These are phyloP conservation scores for Poecilia gillii DNA, from an alignment of 2,797 vertebrate genomes.

Conservation along the genomic window DNA sequence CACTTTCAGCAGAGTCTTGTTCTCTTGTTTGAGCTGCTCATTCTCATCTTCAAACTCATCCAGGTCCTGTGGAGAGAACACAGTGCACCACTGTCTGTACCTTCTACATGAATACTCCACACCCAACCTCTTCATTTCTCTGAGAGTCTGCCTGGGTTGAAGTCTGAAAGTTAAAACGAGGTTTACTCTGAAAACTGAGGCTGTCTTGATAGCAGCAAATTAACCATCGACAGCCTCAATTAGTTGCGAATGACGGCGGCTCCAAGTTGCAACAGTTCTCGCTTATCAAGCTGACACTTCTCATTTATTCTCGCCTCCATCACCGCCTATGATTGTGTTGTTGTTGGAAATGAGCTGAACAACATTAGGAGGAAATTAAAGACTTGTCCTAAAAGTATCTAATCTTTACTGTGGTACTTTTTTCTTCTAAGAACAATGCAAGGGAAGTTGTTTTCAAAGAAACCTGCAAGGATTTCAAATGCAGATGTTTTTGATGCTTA, in stretches of 20 bases:
- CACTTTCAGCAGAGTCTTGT: constrained; percentile 99
- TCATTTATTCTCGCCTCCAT: constrained; percentile 59
- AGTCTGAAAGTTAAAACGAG: constrained; percentile 31
- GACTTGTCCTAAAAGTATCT: constrained; percentile 7
- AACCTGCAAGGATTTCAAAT: not conserved
- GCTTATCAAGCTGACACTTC: constrained; percentile 63
- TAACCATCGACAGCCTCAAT: constrained; percentile 70
- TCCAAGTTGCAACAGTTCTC: constrained; percentile 20
- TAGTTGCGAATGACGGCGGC: constrained; percentile 64
- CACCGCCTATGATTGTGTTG: constrained; percentile 25
- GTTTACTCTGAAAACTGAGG: constrained; percentile 20
- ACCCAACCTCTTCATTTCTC: not conserved
- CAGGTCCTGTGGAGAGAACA: constrained; percentile 86
- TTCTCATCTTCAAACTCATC: constrained; percentile 99
- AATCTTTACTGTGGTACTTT: not conserved
- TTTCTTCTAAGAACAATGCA: not conserved
- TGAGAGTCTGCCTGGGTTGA: not conserved
- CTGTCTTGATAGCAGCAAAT: constrained; percentile 66
- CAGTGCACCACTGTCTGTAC: constrained; percentile 11
- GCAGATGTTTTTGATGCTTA: not conserved
- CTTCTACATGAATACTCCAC: constrained; percentile 29
- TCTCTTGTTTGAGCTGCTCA: constrained; percentile 98
- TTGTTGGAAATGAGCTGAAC: constrained; percentile 19
- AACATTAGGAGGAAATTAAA: constrained; percentile 16
- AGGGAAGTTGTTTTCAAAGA: not conserved